phyloP scores from a whole-genome alignment of 2,797 vertebrate genomes.

The Enoplosus armatus region DNA sequence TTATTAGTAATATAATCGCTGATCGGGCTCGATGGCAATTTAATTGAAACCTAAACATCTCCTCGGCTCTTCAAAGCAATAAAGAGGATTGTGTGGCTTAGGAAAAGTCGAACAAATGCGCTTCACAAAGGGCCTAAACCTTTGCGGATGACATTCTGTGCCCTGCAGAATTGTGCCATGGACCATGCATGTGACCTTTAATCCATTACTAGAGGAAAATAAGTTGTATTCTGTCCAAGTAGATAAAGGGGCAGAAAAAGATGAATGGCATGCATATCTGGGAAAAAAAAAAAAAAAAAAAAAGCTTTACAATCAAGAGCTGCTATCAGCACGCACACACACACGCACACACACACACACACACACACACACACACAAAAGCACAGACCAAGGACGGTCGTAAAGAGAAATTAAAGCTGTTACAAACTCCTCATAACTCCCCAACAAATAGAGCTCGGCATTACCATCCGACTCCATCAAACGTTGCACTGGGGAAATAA shows the following conservation, averaged over 20 bases:
- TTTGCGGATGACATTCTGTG: slow-evolving; percentile 48
- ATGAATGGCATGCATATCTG: slow-evolving; percentile 51
- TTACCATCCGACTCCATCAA: slow-evolving; percentile 64
- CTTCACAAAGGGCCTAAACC: slow-evolving; percentile 34
- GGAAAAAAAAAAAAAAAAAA: slow-evolving; percentile 33
- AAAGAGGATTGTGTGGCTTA: slow-evolving; percentile 45
- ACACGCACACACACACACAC: slow-evolving; percentile 13
- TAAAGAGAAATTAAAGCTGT: slow-evolving; percentile 74
- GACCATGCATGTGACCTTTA: slow-evolving; percentile 64
- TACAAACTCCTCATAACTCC: slow-evolving; percentile 75
- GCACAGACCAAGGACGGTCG: slow-evolving; percentile 50
- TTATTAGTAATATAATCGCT: slow-evolving; percentile 43
- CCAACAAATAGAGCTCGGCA: slow-evolving; percentile 64
- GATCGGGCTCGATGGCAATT: slow-evolving; percentile 32
- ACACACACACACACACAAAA: slow-evolving; percentile 9
- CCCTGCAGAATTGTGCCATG: slow-evolving; percentile 43
- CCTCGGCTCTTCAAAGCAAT: slow-evolving; percentile 31
- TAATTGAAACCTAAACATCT: slow-evolving; percentile 57
- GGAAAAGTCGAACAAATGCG: slow-evolving; percentile 27
- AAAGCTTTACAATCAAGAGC: slow-evolving; percentile 48
- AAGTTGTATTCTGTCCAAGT: slow-evolving; percentile 45
- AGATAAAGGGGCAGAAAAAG: slow-evolving; percentile 56
- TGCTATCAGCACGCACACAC: slow-evolving; percentile 36
- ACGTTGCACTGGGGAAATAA: slow-evolving; percentile 79
- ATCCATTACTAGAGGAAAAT: slow-evolving; percentile 38